A percentile compares a stretch with the other conserved stretches of the same genome.
Conservation (phyloP, 1,140 invertebrate genomes). For the Xylocopa sonorina region DNA sequence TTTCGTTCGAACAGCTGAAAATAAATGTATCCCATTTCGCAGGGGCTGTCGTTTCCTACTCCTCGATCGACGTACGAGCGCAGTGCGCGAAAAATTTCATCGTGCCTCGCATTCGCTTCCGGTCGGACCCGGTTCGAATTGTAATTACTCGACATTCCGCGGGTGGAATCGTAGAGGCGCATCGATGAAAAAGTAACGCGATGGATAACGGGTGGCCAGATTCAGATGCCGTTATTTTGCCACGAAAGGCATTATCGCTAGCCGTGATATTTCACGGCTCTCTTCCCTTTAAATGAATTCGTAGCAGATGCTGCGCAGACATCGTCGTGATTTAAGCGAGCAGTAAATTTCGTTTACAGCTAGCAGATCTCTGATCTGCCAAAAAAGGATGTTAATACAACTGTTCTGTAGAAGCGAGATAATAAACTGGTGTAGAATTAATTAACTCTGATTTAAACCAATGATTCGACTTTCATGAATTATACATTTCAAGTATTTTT, state of each 20-base stretch:
- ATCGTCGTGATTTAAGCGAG: not conserved
- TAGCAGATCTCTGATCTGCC: too few relatives aligned
- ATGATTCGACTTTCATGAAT: too few relatives aligned
- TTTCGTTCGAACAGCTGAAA: not conserved
- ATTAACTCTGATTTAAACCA: too few relatives aligned
- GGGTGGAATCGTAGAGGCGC: not conserved
- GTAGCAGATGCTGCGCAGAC: not conserved
- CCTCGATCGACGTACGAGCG: not conserved
- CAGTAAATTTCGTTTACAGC: not conserved
- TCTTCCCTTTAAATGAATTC: not conserved
- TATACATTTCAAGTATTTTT: too few relatives aligned
- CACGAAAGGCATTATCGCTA: not conserved
- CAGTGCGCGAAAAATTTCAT: not conserved
- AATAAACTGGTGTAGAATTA: too few relatives aligned
- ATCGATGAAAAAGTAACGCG: conserved; percentile 5
- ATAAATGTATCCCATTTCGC: not conserved
- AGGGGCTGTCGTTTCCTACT: not conserved
- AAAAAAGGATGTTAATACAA: too few relatives aligned
- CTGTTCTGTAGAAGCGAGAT: too few relatives aligned
- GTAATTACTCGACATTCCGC: conserved; percentile 20
- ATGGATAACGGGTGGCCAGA: conserved; percentile 11
- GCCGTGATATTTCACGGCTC: not conserved
- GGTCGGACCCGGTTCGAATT: conserved; percentile 13
- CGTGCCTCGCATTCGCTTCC: conserved; percentile 2
- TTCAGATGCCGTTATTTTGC: conserved; percentile 17